Conservation (phyloP, 2,797 vertebrate species). For the Microctenopoma stevenorrisi region DNA sequence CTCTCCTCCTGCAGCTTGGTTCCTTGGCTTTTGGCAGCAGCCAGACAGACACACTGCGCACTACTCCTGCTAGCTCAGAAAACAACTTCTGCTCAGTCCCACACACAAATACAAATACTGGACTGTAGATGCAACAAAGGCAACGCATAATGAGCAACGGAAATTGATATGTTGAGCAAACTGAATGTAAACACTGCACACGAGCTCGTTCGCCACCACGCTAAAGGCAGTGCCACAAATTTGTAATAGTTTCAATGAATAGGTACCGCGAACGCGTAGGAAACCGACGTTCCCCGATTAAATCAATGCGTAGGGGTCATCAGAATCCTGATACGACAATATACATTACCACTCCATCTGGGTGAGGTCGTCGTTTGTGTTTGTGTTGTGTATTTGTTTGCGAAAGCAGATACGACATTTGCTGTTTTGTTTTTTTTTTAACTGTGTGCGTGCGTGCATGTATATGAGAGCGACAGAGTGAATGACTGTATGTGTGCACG, state of each 20-base stretch:
- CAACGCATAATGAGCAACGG: conserved; percentile 41
- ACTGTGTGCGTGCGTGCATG: conserved; percentile 33
- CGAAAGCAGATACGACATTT: conserved; percentile 52
- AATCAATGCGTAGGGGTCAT: conserved; percentile 30
- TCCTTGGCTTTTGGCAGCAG: conserved; percentile 93
- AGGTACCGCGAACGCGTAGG: neutral
- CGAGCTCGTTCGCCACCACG: neutral
- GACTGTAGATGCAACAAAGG: conserved; percentile 49
- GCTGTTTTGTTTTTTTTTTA: conserved; percentile 43
- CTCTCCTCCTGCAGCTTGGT: conserved; percentile 87
- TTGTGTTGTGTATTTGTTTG: conserved; percentile 37
- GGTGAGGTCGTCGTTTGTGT: conserved; percentile 36
- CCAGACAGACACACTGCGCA: conserved; percentile 82
- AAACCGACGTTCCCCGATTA: conserved; percentile 8
- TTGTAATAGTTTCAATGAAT: neutral
- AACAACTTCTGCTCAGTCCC: conserved; percentile 79
- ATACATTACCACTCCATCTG: conserved; percentile 45
- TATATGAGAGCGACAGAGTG: conserved; percentile 48
- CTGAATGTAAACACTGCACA: conserved; percentile 29
- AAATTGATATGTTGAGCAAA: conserved; percentile 17
- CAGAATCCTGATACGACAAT: conserved; percentile 41
- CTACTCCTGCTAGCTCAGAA: conserved; percentile 75
- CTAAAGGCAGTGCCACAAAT: conserved; percentile 11
- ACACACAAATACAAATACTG: conserved; percentile 63
- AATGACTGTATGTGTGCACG: conserved; percentile 67